Conservation (phyloP, 2,113 vertebrate genomes). For the Tringa solitaria region DNA sequence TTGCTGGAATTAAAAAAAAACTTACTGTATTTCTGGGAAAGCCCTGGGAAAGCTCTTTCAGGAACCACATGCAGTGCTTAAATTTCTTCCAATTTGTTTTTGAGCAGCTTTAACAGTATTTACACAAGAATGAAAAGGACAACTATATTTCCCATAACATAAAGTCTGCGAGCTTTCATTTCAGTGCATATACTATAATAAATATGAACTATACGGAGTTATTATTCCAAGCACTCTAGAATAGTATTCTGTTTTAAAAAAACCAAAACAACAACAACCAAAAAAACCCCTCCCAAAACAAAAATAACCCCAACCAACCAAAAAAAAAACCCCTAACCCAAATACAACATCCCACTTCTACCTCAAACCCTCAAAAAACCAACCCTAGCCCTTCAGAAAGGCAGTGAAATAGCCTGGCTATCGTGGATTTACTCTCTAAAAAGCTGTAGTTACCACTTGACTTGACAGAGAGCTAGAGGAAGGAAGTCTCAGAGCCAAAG, state of each 20-base stretch:
- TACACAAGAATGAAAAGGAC: not conserved
- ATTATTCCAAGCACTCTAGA: not conserved
- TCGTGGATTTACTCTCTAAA: not conserved
- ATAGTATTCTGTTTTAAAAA: not conserved
- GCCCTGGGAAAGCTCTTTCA: not conserved
- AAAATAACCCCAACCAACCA: no score
- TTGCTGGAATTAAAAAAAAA: not conserved
- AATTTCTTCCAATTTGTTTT: not conserved
- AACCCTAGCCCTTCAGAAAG: not conserved
- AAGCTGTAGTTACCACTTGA: not conserved
- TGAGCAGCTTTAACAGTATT: not conserved
- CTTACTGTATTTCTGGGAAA: not conserved
- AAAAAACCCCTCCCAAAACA: not conserved
- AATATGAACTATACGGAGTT: not conserved
- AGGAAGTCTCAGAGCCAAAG: not conserved
- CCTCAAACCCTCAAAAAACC: accelerated
- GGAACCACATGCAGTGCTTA: not conserved
- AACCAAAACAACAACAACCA: no score
- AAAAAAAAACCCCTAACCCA: not conserved
- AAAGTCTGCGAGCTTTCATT: not conserved
- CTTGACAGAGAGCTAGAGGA: not conserved
- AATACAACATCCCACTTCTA: not conserved
- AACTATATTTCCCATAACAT: not conserved
- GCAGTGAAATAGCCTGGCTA: not conserved
- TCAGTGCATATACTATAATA: not conserved